Conservation (phyloP, 2,888 invertebrate species). For the Augiades crinisus region DNA sequence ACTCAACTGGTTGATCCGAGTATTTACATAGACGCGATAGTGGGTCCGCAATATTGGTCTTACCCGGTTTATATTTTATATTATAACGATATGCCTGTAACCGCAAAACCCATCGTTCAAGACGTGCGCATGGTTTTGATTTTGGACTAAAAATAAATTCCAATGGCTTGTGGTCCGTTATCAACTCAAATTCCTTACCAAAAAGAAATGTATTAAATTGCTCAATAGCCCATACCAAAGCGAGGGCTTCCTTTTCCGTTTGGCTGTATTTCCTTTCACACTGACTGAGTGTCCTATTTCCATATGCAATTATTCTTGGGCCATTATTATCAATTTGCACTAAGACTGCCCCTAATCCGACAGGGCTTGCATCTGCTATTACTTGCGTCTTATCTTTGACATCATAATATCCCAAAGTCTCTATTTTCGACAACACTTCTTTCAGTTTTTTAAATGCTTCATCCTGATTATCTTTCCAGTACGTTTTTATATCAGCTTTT, state of each 20-base stretch:
- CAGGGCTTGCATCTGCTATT: slow-evolving; percentile 35
- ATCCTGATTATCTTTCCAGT: slow-evolving; percentile 23
- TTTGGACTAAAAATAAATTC: neutral
- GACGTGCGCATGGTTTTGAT: neutral
- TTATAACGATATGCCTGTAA: neutral
- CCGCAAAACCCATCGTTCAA: neutral
- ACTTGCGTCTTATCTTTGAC: slow-evolving; percentile 30
- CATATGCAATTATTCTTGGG: slow-evolving; percentile 39
- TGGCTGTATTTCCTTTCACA: slow-evolving; percentile 38
- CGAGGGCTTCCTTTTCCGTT: slow-evolving; percentile 40
- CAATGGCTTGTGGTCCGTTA: slow-evolving; percentile 23
- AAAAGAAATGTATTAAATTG: slow-evolving; percentile 33
- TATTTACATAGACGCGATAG: neutral
- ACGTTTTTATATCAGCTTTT: slow-evolving; percentile 11
- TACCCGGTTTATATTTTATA: neutral
- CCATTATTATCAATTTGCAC: slow-evolving; percentile 29
- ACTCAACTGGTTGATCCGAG: neutral
- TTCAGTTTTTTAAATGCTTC: slow-evolving; percentile 32
- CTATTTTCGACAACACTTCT: slow-evolving; percentile 13
- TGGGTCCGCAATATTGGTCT: neutral
- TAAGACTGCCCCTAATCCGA: slow-evolving; percentile 33
- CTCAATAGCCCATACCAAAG: slow-evolving; percentile 38
- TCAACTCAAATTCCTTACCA: slow-evolving; percentile 38
- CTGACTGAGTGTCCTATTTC: slow-evolving; percentile 35
- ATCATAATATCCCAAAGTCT: slow-evolving; percentile 32